These are phyloP conservation scores for Eulithis testata DNA, from an alignment of 2,888 invertebrate species.

Conservation along the genomic window DNA sequence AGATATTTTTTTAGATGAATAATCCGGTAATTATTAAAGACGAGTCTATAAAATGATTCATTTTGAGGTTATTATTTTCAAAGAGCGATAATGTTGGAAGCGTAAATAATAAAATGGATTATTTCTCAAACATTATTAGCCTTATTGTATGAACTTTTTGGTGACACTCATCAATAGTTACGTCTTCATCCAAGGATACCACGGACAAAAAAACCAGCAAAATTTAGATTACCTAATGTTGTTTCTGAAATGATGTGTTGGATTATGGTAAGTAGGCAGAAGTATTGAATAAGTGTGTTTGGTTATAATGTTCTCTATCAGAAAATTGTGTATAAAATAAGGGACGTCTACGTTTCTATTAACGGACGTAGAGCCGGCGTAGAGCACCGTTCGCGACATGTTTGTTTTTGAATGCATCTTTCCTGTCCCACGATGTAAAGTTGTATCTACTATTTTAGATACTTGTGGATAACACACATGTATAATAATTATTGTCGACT, in stretches of 20 bases:
- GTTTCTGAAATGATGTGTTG: neutral
- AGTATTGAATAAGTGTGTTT: neutral
- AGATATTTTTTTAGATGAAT: constrained; percentile 8
- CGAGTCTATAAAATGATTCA: constrained; percentile 11
- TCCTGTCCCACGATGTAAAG: constrained; percentile 70
- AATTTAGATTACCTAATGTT: too few species aligned
- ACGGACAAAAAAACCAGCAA: too few species aligned
- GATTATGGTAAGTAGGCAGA: neutral
- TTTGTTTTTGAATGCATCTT: constrained; percentile 70
- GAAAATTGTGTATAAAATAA: constrained; percentile 28
- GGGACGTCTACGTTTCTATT: constrained; percentile 51
- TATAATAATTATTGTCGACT: neutral
- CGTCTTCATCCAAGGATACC: too few species aligned
- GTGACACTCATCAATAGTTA: too few species aligned
- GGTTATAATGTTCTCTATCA: neutral
- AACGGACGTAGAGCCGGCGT: constrained; percentile 46
- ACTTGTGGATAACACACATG: neutral
- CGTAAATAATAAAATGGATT: too few species aligned
- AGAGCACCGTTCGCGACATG: constrained; percentile 48
- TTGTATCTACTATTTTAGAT: constrained; percentile 14
- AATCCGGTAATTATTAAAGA: neutral
- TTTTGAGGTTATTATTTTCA: constrained; percentile 13
- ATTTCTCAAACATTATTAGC: too few species aligned
- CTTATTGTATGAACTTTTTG: too few species aligned
- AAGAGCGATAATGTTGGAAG: too few species aligned